These are phyloP conservation scores for Thamnophis elegans DNA, from an alignment of 2,797 vertebrate species.

Conservation along the genomic window DNA sequence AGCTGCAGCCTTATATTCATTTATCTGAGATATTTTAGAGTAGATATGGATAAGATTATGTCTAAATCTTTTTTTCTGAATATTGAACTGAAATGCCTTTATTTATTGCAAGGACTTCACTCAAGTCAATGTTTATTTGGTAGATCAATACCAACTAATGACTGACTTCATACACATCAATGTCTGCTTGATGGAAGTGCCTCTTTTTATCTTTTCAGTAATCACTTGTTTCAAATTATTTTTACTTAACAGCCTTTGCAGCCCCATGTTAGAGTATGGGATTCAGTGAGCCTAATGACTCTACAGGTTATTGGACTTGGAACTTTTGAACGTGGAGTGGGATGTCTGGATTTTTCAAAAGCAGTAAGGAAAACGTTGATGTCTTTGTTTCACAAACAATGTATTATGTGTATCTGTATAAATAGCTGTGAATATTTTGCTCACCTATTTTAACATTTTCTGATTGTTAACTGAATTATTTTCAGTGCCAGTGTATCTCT, in stretches of 20 bases:
- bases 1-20: not conserved
- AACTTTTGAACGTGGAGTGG: conserved; percentile 94
- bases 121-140: conserved; percentile 29
- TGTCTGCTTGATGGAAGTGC: not conserved
- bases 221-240: conserved; percentile 37
- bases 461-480: not conserved
- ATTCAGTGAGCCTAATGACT: conserved; percentile 89
- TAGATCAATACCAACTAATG: not conserved
- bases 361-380: conserved; percentile 78
- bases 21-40: not conserved
- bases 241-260: conserved; percentile 79
- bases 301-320: conserved; percentile 90
- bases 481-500: not conserved
- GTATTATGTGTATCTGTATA: fast-evolving
- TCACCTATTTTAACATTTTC: not conserved
- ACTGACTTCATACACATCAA: not conserved
- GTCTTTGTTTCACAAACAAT: not conserved
- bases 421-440: not conserved
- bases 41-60: not conserved
- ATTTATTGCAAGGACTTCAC: not conserved
- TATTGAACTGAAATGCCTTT: not conserved
- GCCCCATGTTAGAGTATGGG: conserved; percentile 95
- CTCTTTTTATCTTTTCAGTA: not conserved
- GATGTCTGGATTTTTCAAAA: conserved; percentile 95
- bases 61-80: not conserved